Evolutionary conservation across 2,113 vertebrate genomes (phyloP), one percentile per base, ranked within the genome.

Genomic region (Nematolebias whitei): DNA sequence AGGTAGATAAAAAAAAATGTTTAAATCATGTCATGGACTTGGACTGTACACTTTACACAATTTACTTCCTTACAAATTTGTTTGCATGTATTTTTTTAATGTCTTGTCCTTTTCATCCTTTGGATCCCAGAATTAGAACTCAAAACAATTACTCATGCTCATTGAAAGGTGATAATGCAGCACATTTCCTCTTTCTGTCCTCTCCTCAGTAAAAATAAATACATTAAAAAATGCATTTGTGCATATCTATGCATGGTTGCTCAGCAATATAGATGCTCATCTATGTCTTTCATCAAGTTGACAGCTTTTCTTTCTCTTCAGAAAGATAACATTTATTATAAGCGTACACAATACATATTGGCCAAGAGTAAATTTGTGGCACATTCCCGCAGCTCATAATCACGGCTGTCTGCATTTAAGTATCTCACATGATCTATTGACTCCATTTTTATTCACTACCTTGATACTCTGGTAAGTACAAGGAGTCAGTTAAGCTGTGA

Each of bases 211-310:
- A 74, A 84, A 85, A n/a, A n/a, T n/a, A n/a, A n/a, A n/a, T n/a
- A n/a, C n/a, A n/a, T n/a, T n/a, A n/a, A n/a, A n/a, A 84, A 90
- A 79, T 88, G 88, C 88, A 88, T 91, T 91, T 92, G 86, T 93
- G 90, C 87, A 92, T 93, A 93, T 92, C 90, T 92, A 88, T 90
- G 89, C 91, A 90, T 87, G 89, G 88, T 83, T 91, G 90, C 90
- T 91, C 86, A 88, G 90, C 85, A 84, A 88, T 83, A 91, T 88
- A 90, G 92, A 93, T 93, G 90, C 87, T 91, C 90, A 92, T 93
- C 92, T 91, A 86, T 87, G 87, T 93, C 89, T 89, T 93, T 93
- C 92, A 93, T 93, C 92, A 93, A 92, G 83, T 92, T 93, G 92
- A 93, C 92, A 93, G 92, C 88, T 90, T 91, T 91, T 73, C 86